phyloP scores from a whole-genome alignment of 2,797 vertebrate genomes.

The Malurus splendens region DNA sequence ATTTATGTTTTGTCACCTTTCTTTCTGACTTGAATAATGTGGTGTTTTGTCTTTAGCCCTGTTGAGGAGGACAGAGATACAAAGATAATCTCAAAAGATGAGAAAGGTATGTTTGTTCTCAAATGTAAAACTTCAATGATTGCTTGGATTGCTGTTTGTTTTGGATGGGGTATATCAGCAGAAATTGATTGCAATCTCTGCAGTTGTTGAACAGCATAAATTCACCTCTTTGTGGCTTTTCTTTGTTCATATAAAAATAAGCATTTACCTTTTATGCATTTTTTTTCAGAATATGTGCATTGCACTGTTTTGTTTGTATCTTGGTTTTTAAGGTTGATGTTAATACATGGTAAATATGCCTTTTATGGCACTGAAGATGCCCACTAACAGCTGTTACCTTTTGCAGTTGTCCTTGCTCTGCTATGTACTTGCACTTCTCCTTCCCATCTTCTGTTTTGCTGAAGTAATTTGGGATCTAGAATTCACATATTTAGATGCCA shows the following conservation, averaged over 20 bases:
- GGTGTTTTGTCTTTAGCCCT: slow-evolving; percentile 82
- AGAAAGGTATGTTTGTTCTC: slow-evolving; percentile 79
- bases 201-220: neutral
- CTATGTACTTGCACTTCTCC: neutral
- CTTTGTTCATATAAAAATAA: neutral
- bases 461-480: neutral
- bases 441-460: neutral
- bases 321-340: neutral
- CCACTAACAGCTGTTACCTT: neutral
- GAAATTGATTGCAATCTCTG: neutral
- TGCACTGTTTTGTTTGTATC: neutral
- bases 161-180: neutral
- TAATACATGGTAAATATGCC: neutral
- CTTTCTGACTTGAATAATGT: slow-evolving; percentile 47
- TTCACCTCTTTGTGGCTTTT: neutral
- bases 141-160: neutral
- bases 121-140: rapidly evolving
- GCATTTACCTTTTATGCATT: neutral
- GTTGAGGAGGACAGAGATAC: slow-evolving; percentile 81
- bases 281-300: neutral
- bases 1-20: slow-evolving; percentile 11
- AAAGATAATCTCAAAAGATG: slow-evolving; percentile 83
- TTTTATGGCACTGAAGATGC: neutral
- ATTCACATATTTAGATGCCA: neutral
- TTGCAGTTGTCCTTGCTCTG: neutral